phyloP scores from a whole-genome alignment of 2,888 invertebrate genomes.

The Orchestes rusci region DNA sequence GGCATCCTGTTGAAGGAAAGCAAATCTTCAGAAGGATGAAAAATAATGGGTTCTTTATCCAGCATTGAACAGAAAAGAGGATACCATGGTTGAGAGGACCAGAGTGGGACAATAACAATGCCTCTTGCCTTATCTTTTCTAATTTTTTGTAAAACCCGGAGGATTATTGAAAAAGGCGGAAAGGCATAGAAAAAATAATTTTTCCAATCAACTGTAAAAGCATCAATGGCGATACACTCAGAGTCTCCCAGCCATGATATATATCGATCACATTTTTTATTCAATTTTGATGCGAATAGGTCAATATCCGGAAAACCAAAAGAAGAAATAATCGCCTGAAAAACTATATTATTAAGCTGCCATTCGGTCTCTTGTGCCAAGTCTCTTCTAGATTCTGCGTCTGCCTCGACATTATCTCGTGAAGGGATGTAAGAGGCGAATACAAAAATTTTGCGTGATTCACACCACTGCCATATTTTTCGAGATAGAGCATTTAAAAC shows the following conservation, averaged over 20 bases:
- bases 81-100: background rate
- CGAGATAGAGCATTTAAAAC: background rate
- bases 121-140: constrained; percentile 4
- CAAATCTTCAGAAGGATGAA: too few relatives aligned
- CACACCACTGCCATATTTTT: background rate
- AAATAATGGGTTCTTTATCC: too few relatives aligned
- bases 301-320: constrained; percentile 3
- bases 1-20: too few relatives aligned
- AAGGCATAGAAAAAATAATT: background rate
- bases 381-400: background rate
- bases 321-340: background rate
- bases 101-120: background rate
- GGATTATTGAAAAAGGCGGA: constrained; percentile 3
- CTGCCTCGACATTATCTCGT: background rate
- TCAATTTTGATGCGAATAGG: constrained; percentile 2
- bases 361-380: background rate
- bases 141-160: constrained; percentile 4
- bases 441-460: background rate
- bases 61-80: background rate
- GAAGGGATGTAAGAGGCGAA: constrained; percentile 6
- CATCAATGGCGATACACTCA: background rate
- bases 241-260: constrained; percentile 1
- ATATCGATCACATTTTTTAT: background rate
- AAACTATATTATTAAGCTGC: background rate
- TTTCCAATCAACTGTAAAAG: background rate